Conservation (phyloP, 92 coral and sea anemone genomes). For the Palythoa grandis region DNA sequence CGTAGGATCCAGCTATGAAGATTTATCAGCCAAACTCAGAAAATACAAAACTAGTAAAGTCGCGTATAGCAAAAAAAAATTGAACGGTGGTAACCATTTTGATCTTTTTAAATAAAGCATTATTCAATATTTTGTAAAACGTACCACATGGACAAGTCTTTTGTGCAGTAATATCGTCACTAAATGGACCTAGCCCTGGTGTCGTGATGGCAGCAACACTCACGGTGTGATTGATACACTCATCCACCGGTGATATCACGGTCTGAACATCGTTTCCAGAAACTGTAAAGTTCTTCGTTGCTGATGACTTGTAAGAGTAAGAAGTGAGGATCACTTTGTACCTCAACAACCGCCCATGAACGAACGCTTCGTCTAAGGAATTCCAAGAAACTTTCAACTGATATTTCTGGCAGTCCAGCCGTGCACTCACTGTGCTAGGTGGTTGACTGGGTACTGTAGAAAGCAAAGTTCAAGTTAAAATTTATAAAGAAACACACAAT, state of each 20-base stretch:
- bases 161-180: neutral
- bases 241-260: neutral
- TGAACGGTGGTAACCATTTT: too few species aligned
- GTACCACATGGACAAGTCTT: neutral
- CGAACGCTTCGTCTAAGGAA: neutral
- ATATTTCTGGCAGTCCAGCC: conserved; percentile 38
- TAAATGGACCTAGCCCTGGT: conserved; percentile 10
- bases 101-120: neutral
- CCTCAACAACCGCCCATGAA: conserved; percentile 42
- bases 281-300: neutral
- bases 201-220: neutral
- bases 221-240: conserved; percentile 12
- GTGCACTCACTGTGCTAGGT: conserved; percentile 17
- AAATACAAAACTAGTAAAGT: too few species aligned
- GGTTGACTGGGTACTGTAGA: conserved; percentile 39
- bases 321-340: conserved; percentile 19
- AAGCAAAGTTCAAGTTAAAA: neutral
- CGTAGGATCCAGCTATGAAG: too few species aligned
- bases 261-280: neutral
- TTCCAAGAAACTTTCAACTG: conserved; percentile 28
- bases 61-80: too few species aligned
- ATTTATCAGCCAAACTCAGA: too few species aligned
- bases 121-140: neutral
- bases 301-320: neutral
- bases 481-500: too few species aligned